phyloP scores from a whole-genome alignment of 2,113 vertebrate species.

The Anhinga rufa region DNA sequence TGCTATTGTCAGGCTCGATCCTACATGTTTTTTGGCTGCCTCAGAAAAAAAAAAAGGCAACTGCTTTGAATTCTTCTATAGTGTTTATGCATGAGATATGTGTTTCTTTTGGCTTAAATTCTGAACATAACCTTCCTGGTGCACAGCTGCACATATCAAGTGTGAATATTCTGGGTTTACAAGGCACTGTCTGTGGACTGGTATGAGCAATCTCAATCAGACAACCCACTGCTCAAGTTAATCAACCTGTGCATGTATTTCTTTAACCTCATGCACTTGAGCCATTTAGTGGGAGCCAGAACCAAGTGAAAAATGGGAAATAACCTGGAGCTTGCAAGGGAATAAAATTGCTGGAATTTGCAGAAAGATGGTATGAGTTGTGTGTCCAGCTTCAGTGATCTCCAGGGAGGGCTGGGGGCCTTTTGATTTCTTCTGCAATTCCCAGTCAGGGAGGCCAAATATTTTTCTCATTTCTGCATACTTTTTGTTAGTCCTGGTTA shows the following conservation, averaged over 20 bases:
- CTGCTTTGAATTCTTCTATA: not conserved
- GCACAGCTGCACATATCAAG: not conserved
- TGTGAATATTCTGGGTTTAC: not conserved
- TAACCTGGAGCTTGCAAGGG: not conserved
- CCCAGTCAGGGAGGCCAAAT: not conserved
- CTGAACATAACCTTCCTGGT: not conserved
- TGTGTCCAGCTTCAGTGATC: not conserved
- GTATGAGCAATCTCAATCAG: not conserved
- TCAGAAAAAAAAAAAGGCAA: not conserved
- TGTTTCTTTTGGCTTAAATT: not conserved
- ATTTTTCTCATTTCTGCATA: not conserved
- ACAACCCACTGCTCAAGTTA: not conserved
- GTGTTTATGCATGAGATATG: not conserved
- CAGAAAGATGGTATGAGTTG: not conserved
- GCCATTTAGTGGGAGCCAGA: not conserved
- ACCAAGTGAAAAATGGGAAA: not conserved
- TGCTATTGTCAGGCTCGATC: not conserved
- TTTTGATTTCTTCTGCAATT: not conserved
- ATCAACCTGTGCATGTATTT: not conserved
- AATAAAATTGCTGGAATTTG: not conserved
- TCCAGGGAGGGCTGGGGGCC: not conserved
- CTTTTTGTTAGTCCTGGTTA: constrained; percentile 6
- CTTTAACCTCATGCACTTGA: not conserved
- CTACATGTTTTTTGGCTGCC: not conserved
- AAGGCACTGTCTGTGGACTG: not conserved